These are phyloP conservation scores for Ceratina calcarata DNA, from an alignment of 1,140 invertebrate species.

Conservation along the genomic window DNA sequence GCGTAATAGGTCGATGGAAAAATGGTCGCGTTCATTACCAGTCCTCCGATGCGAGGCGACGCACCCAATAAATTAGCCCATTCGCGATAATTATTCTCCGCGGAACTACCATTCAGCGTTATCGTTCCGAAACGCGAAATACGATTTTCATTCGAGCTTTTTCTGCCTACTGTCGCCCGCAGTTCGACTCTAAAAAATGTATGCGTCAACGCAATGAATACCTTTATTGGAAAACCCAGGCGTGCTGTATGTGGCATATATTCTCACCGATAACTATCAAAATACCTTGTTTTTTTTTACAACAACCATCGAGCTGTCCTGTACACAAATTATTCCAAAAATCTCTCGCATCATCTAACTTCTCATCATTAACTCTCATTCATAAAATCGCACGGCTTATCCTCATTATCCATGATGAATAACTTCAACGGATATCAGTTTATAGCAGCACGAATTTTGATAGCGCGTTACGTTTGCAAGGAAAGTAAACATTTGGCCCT, in stretches of 20 bases:
- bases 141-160: neutral
- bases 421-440: neutral
- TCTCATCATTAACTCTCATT: no score
- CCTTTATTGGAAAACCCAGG: neutral
- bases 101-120: neutral
- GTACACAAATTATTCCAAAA: no score
- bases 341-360: no score
- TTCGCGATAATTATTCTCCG: neutral
- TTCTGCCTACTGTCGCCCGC: neutral
- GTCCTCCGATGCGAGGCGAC: neutral
- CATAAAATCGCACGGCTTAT: neutral
- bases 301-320: no score
- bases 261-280: no score
- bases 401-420: neutral
- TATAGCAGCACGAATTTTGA: neutral
- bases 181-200: neutral
- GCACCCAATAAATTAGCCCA: conserved; percentile 28
- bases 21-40: neutral
- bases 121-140: neutral
- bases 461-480: conserved; percentile 13
- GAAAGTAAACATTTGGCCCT: conserved; percentile 59
- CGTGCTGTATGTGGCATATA: neutral
- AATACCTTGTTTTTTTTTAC: no score
- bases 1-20: neutral
- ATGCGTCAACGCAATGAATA: neutral